Base-by-base conservation (phyloP, 2,888 invertebrate genomes). In the Glaucopsyche alexis region DNA sequence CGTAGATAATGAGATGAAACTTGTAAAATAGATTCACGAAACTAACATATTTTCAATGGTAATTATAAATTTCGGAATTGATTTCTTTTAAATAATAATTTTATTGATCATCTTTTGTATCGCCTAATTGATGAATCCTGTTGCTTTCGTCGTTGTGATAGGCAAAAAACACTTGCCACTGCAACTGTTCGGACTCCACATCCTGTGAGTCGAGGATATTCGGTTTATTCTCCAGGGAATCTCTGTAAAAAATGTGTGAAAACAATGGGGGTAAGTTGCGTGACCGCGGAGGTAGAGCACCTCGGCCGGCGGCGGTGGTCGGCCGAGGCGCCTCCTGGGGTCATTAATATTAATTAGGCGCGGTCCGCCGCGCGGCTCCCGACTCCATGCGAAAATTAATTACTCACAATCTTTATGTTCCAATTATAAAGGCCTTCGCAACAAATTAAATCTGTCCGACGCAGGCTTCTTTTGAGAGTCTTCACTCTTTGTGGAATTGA, bases 361-460 rank as follows among this genome's bases (percentile, higher is more conserved):
- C 90, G 90, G 86, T 85, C 86, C 90, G 87, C 88, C 85, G 86
- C 86, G 88, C 88, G 91, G 93, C 92, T 91, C 87, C 89, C 91
- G 93, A 93, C 93, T 93, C 90, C 88, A 90, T 89, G 91, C 90
- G 87, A 93, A 93, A 93, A 93, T 93, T 93, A 93, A 93, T 93
- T 93, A 93, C 92, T 93, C 91, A 85, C 91, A 92, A 93, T 93
- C 93, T 93, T 93, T 93, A 93, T 93, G 90, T 92, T 93, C 92
- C 92, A 93, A 93, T 93, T 93, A 93, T 92, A 92, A 93, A 93
- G 87, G 92, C 92, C 93, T 93, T 93, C 89, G 93, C 91, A 91
- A 93, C 93, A 93, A 93, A 93, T 93, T 93, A 93, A 93, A 93
- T 93, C 93, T 93, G 93, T 93, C 93, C 89, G 86, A 84, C 87